A percentile compares a stretch with the other conserved stretches of the same genome.
Evolutionary conservation across 2,113 vertebrate genomes (phyloP).

Genomic region (Orientallactaga bullata): DNA sequence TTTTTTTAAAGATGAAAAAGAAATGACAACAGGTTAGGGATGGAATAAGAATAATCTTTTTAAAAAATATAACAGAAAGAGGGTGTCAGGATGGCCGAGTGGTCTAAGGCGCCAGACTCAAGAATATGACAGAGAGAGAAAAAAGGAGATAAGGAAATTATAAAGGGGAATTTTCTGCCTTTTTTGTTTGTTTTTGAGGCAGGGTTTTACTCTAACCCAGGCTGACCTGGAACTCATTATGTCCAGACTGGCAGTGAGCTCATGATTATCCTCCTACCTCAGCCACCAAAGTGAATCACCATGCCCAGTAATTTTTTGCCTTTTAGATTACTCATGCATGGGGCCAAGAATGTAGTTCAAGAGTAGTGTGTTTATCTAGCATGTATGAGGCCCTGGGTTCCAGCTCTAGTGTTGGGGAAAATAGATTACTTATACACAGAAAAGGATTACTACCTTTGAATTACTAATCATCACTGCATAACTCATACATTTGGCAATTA

Average conservation of each 20-base stretch:
- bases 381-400: neutral
- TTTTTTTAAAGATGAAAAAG: too few relatives aligned
- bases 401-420: neutral
- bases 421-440: neutral
- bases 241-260: too few relatives aligned
- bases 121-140: constrained; percentile 44
- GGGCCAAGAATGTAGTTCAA: neutral
- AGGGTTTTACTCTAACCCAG: too few relatives aligned
- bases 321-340: constrained; percentile 38
- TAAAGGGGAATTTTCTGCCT: neutral
- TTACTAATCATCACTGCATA: constrained; percentile 43
- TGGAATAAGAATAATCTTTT: neutral
- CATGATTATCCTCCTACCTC: too few relatives aligned
- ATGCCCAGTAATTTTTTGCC: neutral
- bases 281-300: too few relatives aligned
- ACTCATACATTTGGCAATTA: constrained; percentile 51
- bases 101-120: too few relatives aligned
- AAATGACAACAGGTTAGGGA: neutral
- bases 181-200: too few relatives aligned
- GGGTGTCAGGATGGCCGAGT: too few relatives aligned
- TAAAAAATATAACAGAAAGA: constrained; percentile 51
- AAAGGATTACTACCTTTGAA: constrained; percentile 38
- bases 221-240: too few relatives aligned
- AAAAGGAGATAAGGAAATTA: constrained; percentile 29
- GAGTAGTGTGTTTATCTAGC: neutral